A percentile compares a stretch with the other conserved stretches of the same genome.
phyloP scores from a whole-genome alignment of 2,113 vertebrate genomes.

The Amazona guildingii region DNA sequence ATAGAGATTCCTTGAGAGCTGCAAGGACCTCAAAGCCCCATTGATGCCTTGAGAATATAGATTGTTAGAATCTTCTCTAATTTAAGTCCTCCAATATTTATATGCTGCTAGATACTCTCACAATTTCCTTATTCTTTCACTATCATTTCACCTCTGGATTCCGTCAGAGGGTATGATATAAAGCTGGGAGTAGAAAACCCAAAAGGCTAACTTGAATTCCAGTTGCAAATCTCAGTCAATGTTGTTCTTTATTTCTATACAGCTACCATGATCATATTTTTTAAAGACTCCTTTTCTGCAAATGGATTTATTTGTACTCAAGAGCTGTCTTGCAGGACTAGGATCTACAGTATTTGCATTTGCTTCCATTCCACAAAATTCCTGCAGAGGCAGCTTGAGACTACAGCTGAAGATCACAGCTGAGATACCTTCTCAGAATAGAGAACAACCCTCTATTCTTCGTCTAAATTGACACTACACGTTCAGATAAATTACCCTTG shows the following conservation, averaged over 20 bases:
- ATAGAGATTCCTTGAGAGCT: not conserved
- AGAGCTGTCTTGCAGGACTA: not conserved
- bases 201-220: not conserved
- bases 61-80: slow-evolving; percentile 35
- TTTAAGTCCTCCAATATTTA: not conserved
- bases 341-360: not conserved
- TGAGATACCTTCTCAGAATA: not conserved
- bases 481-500: not conserved
- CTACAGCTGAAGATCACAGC: not conserved
- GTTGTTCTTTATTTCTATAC: not conserved
- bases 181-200: not conserved
- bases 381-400: not conserved
- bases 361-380: not conserved
- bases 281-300: not conserved
- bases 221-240: not conserved
- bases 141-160: not conserved
- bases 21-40: slow-evolving; percentile 10
- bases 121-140: not conserved
- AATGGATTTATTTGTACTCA: not conserved
- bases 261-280: not conserved
- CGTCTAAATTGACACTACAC: not conserved
- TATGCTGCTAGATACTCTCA: not conserved
- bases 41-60: slow-evolving; percentile 18
- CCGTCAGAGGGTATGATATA: not conserved
- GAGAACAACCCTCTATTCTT: not conserved